These are phyloP conservation scores for Scaptomyza caliginosa DNA, from an alignment of 2,888 invertebrate species.

Conservation along the genomic window DNA sequence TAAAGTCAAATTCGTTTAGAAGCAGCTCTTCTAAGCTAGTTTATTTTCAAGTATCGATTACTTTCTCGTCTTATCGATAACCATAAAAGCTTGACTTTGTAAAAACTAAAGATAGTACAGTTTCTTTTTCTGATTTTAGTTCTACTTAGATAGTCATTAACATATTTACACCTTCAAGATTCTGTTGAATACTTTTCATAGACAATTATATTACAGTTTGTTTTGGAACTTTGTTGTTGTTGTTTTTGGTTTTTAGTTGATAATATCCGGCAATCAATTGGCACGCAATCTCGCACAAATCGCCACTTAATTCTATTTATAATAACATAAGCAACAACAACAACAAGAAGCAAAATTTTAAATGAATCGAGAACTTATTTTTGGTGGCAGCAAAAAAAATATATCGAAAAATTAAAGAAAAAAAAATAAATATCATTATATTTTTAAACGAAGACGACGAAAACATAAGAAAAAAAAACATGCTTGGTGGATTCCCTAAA, in stretches of 20 bases:
- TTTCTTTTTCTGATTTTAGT: too few species aligned
- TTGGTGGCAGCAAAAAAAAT: constrained; percentile 46
- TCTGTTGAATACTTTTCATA: too few species aligned
- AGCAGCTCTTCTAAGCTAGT: too few species aligned
- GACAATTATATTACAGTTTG: neutral
- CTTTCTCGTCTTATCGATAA: neutral
- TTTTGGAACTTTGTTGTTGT: constrained; percentile 7
- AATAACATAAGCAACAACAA: constrained; percentile 56
- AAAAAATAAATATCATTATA: constrained; percentile 40
- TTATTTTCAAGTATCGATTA: too few species aligned
- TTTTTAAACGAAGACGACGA: constrained; percentile 53
- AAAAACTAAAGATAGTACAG: neutral
- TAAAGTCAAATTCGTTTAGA: too few species aligned
- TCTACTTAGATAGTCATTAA: too few species aligned
- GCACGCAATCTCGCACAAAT: constrained; percentile 74
- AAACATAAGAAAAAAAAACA: neutral
- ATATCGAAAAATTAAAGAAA: constrained; percentile 3
- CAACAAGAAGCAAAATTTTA: constrained; percentile 37
- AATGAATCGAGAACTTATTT: constrained; percentile 74
- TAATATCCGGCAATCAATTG: constrained; percentile 78
- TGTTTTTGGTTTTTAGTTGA: constrained; percentile 33
- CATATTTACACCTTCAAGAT: too few species aligned
- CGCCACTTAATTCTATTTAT: constrained; percentile 78
- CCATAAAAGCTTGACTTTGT: neutral
- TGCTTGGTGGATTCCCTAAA: constrained; percentile 52